Base-by-base conservation (phyloP, 2,888 invertebrate genomes). In the Aradus depressus region DNA sequence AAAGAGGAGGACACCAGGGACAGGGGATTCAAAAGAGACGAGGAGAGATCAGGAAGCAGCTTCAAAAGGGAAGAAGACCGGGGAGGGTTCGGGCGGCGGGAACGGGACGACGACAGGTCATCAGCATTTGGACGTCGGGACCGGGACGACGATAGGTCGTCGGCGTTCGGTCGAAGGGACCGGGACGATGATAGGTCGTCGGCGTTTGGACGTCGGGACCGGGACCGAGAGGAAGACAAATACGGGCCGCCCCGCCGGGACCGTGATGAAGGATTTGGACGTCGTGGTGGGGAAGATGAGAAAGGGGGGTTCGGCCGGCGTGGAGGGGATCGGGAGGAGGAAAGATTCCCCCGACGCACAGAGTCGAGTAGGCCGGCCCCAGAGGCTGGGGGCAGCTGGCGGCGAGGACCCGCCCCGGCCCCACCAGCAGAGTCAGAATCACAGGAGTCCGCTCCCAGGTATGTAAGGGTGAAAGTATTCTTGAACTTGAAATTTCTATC, bases 191-290 rank as follows among this genome's bases (percentile, higher is more conserved):
- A 38, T 35, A 54, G 25, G 55, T 41, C 14, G 22, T 52, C 35
- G 57, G 56, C 21, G 60, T 44, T 31, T 56, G 60, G 47, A 61
- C 44, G 31, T 44, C 42, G 50, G 16, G 52, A 44, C 25, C 42
- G 50, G 8, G 52, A 47, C 31, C 31, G 45, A 16, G 42, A 39
- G 21, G 42, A 37, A 35, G 50, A 51, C 54, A 55, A 39, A 64
- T 68, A 2, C 19, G 28, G 25, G 22, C 8, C 26, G 23, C n/a
- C 65, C 66, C 26, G 61, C 63, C 0, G 65, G 4, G 65, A 67
- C n/a, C 67, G 66, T 12, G 66, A 67, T 43, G 59, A 67, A 3
- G 37, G 55, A 16, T 54, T 50, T 32, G 44, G 42, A 19, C 53
- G 56, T 14, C 51, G 56, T 39, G 45, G 56, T 14, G 25, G 50